These are phyloP conservation scores for Carcina quercana DNA, from an alignment of 2,888 invertebrate genomes.

Conservation along the genomic window DNA sequence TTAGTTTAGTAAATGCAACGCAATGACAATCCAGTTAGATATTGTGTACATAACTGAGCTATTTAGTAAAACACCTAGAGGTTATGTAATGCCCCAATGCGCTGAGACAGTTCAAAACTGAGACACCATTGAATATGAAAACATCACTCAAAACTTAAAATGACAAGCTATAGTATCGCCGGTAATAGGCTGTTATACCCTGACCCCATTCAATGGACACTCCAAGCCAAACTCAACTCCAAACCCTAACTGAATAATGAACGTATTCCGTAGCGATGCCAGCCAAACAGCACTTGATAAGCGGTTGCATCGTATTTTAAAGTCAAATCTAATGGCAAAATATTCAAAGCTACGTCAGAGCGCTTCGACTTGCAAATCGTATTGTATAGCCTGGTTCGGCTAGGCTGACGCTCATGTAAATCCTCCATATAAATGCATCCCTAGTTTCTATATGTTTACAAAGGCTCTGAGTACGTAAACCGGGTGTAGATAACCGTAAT, in stretches of 20 bases:
- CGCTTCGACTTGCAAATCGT: slow-evolving; percentile 58
- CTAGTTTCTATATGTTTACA: neutral
- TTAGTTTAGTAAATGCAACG: too few relatives aligned
- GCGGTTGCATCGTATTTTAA: slow-evolving; percentile 57
- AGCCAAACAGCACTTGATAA: slow-evolving; percentile 37
- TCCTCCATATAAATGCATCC: slow-evolving; percentile 2
- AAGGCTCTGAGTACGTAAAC: neutral
- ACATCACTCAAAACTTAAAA: too few relatives aligned
- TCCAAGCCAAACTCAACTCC: too few relatives aligned
- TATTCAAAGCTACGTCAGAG: slow-evolving; percentile 53
- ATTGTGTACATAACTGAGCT: too few relatives aligned
- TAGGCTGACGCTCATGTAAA: slow-evolving; percentile 13
- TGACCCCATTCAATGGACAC: neutral
- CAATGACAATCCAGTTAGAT: too few relatives aligned
- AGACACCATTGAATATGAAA: too few relatives aligned
- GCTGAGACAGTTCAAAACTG: too few relatives aligned
- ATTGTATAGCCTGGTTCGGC: slow-evolving; percentile 31
- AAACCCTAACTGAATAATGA: too few relatives aligned
- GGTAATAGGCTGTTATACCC: slow-evolving; percentile 4
- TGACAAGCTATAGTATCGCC: too few relatives aligned
- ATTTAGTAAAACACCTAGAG: too few relatives aligned
- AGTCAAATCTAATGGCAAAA: slow-evolving; percentile 61
- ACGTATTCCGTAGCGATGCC: slow-evolving; percentile 19
- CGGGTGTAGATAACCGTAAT: too few relatives aligned
- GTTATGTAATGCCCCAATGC: too few relatives aligned